Percentiles rank a stretch among this genome's conserved stretches.
Evolutionary conservation across 2,888 invertebrate species (phyloP).

Genomic region (Phymatocera aterrima): DNA sequence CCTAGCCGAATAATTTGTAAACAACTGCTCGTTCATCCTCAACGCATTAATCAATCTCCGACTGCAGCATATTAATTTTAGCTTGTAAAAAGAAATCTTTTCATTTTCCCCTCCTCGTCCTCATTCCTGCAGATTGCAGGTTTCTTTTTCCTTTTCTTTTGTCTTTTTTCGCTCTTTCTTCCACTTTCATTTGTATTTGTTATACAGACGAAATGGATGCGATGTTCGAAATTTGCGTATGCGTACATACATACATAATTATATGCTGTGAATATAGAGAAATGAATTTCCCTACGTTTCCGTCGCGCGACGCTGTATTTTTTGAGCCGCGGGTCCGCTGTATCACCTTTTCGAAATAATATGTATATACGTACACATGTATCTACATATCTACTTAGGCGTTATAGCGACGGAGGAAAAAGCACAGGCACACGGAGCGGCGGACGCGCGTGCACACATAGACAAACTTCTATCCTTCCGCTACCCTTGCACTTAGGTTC

Average conservation of each 20-base stretch:
- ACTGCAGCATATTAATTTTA: conserved; percentile 46
- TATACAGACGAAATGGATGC: too few relatives aligned
- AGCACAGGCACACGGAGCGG: background rate
- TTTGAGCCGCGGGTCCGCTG: too few relatives aligned
- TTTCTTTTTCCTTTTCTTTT: background rate
- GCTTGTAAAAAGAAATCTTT: conserved; percentile 32
- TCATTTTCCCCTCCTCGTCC: background rate
- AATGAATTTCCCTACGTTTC: too few relatives aligned
- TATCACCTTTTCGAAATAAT: too few relatives aligned
- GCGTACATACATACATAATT: too few relatives aligned
- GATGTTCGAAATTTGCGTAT: too few relatives aligned
- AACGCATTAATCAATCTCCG: conserved; percentile 44
- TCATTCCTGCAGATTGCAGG: background rate
- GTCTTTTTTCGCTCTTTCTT: too few relatives aligned
- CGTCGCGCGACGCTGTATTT: background rate
- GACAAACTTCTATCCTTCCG: background rate
- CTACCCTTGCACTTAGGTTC: conserved; percentile 60
- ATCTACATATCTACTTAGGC: too few relatives aligned
- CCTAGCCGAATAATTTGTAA: conserved; percentile 16
- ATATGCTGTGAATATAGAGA: too few relatives aligned
- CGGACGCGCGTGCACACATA: background rate
- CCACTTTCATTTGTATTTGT: too few relatives aligned
- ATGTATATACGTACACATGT: too few relatives aligned
- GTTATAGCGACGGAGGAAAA: too few relatives aligned
- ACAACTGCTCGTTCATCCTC: conserved; percentile 43